Percentiles rank a stretch among this genome's conserved stretches.
phyloP scores from a whole-genome alignment of 2,888 invertebrate species.

The Villa cingulata region DNA sequence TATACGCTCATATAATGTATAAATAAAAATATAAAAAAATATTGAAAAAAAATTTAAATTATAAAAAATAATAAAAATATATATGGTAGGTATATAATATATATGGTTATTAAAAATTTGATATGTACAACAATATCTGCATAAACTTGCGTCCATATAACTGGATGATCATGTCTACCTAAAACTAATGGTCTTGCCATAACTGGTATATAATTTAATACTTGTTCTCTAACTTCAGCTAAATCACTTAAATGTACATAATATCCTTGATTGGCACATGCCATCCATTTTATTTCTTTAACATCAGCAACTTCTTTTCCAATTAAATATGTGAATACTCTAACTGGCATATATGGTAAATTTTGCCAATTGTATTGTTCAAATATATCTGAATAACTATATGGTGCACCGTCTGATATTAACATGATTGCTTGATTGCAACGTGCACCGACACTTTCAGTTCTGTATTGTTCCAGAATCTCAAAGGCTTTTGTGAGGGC shows the following conservation, averaged over 20 bases:
- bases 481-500: constrained; percentile 84
- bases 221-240: constrained; percentile 96
- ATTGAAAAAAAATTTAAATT: not conserved
- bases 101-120: not conserved
- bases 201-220: constrained; percentile 89
- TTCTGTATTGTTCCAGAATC: constrained; percentile 54
- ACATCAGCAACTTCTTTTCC: constrained; percentile 89
- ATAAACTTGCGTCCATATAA: constrained; percentile 96
- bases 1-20: not conserved
- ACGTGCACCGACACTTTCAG: constrained; percentile 50
- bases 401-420: constrained; percentile 96
- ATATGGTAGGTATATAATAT: too few species aligned
- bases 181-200: constrained; percentile 92
- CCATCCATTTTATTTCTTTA: constrained; percentile 94
- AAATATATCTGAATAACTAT: constrained; percentile 86
- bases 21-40: not conserved
- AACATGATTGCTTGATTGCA: constrained; percentile 96
- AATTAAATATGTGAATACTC: constrained; percentile 96
- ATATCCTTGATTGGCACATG: constrained; percentile 91
- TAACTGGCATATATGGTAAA: constrained; percentile 63
- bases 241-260: constrained; percentile 92
- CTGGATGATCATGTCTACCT: constrained; percentile 67
- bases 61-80: not conserved
- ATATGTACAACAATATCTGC: constrained; percentile 70
- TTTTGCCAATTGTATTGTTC: constrained; percentile 75